Conservation (phyloP, 2,113 vertebrate genomes). For the Triplophysa dalaica region DNA sequence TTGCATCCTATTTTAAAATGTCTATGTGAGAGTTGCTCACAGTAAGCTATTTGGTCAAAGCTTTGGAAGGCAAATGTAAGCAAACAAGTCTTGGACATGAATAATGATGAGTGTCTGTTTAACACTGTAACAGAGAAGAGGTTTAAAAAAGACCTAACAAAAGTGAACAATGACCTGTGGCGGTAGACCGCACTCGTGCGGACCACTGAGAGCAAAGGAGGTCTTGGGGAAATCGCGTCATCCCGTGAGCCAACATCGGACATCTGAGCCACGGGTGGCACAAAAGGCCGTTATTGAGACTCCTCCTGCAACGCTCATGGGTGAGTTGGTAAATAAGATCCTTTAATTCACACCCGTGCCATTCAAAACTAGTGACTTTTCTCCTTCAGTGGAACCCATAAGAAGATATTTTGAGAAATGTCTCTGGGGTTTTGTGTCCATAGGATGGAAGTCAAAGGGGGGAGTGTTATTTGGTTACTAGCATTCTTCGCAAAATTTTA, state of each 20-base stretch:
- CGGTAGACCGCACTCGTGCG: not conserved
- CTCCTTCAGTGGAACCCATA: too few relatives aligned
- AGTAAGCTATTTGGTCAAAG: not conserved
- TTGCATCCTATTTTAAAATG: not conserved
- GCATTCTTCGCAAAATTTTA: too few relatives aligned
- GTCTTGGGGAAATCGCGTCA: slow-evolving; percentile 30
- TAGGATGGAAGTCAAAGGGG: too few relatives aligned
- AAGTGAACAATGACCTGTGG: slow-evolving; percentile 11
- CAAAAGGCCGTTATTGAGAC: slow-evolving; percentile 7
- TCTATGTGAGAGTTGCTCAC: not conserved
- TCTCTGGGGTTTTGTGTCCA: too few relatives aligned
- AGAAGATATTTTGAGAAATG: too few relatives aligned
- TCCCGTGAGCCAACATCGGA: not conserved
- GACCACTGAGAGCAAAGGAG: not conserved
- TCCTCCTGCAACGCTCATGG: not conserved
- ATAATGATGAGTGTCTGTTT: slow-evolving; percentile 32
- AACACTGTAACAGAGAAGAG: slow-evolving; percentile 34
- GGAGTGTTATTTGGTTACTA: too few relatives aligned
- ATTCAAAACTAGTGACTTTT: too few relatives aligned
- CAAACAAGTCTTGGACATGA: slow-evolving; percentile 19
- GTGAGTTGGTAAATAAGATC: not conserved
- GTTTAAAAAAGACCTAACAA: slow-evolving; percentile 14
- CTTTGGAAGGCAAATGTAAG: slow-evolving; percentile 10
- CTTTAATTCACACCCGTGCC: too few relatives aligned
- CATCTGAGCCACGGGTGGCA: slow-evolving; percentile 17